Conservation (phyloP, 2,113 vertebrate genomes). For the Phrynosoma blainvillii region DNA sequence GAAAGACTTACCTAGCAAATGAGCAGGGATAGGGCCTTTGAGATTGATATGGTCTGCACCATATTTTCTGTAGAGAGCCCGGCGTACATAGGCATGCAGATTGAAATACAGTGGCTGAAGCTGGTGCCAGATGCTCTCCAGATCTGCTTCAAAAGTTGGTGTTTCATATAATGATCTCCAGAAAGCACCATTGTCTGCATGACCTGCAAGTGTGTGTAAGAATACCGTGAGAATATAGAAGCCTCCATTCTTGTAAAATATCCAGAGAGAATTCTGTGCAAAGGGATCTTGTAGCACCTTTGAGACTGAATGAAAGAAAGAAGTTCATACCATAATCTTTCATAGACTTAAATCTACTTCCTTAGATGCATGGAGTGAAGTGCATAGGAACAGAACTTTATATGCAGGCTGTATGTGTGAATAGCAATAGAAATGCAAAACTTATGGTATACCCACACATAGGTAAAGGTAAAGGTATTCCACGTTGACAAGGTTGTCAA, state of each 20-base stretch:
- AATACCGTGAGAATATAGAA: not conserved
- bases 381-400: no score
- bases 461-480: no score
- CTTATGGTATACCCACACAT: no score
- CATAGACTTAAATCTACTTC: no score
- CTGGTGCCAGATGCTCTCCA: constrained; percentile 89
- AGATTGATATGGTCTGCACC: constrained; percentile 85
- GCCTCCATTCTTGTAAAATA: not conserved
- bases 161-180: constrained; percentile 94
- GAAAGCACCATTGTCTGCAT: constrained; percentile 85
- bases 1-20: constrained; percentile 86
- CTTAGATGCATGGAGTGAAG: no score
- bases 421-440: no score
- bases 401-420: no score
- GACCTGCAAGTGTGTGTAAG: constrained; percentile 76
- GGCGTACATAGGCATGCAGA: constrained; percentile 92
- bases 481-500: no score
- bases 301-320: no score
- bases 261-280: not conserved
- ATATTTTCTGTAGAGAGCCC: constrained; percentile 86
- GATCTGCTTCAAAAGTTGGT: constrained; percentile 86
- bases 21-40: constrained; percentile 94
- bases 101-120: constrained; percentile 92
- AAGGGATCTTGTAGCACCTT: no score
- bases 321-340: no score